Evolutionary conservation across 2,797 vertebrate species (phyloP).

Genomic region (Lates japonicus): DNA sequence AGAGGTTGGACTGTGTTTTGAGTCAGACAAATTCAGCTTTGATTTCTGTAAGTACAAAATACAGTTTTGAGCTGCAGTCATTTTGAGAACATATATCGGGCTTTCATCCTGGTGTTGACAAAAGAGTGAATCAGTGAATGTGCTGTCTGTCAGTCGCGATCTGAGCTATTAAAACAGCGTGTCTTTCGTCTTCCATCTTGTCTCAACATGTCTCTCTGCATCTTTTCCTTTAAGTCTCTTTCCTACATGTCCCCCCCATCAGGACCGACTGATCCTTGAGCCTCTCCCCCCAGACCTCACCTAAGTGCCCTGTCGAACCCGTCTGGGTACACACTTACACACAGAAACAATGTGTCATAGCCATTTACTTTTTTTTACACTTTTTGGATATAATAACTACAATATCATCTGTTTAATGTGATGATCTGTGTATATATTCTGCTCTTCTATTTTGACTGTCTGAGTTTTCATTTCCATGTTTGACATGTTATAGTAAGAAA

Average conservation of each 20-base stretch:
- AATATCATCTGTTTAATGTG: background rate
- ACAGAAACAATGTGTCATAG: background rate
- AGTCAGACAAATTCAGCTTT: background rate
- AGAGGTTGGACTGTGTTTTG: background rate
- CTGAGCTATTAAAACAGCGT: background rate
- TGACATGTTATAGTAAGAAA: background rate
- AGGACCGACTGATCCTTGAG: constrained; percentile 83
- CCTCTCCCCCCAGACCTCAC: constrained; percentile 80
- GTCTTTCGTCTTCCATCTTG: constrained; percentile 23
- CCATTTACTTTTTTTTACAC: background rate
- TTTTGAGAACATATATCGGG: background rate
- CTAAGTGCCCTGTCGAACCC: constrained; percentile 80
- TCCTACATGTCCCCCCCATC: constrained; percentile 52
- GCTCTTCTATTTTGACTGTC: background rate
- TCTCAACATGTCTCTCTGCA: constrained; percentile 32
- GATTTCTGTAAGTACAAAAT: background rate
- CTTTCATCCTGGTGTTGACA: too few relatives aligned
- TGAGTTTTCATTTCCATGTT: background rate
- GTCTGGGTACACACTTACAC: constrained; percentile 68
- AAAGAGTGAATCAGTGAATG: background rate
- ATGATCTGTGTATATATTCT: background rate
- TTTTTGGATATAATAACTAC: background rate
- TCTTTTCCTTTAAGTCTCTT: constrained; percentile 47
- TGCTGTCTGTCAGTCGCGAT: constrained; percentile 8
- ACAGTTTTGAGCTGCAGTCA: background rate